Percentiles rank a stretch among this genome's conserved stretches.
phyloP scores from a whole-genome alignment of 2,113 vertebrate species.

The Xiphophorus maculatus region DNA sequence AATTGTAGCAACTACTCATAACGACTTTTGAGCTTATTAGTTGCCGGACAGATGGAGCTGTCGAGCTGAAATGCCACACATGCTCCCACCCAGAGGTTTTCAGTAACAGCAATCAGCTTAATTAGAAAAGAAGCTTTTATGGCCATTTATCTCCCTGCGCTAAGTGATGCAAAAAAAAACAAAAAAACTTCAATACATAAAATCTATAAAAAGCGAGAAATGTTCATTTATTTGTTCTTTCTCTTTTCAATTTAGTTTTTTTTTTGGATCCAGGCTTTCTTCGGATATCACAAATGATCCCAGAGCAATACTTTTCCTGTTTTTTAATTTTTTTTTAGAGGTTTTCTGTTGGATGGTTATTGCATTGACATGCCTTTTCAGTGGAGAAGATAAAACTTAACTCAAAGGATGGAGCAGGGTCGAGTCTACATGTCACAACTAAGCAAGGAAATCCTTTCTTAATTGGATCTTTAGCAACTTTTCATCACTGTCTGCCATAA shows the following conservation, averaged over 20 bases:
- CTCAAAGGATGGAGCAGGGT: no score
- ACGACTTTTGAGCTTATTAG: not conserved
- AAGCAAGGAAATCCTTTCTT: not conserved
- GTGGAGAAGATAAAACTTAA: no score
- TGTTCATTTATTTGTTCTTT: not conserved
- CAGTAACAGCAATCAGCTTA: no score
- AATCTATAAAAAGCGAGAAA: not conserved
- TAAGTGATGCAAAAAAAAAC: no score
- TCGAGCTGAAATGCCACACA: not conserved
- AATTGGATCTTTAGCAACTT: not conserved
- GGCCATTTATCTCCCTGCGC: not conserved
- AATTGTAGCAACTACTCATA: not conserved
- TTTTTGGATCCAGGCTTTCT: not conserved
- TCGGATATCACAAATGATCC: not conserved
- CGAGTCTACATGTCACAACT: no score
- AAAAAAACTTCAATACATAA: not conserved
- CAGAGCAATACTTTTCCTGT: no score
- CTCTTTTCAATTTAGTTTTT: not conserved
- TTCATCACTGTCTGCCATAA: not conserved
- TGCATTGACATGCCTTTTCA: no score
- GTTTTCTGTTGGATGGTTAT: no score
- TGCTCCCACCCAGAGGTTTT: no score
- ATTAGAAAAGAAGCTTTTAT: no score
- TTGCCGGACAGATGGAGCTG: not conserved
- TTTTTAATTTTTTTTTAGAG: not conserved